Base-by-base conservation (phyloP, 92 coral and sea anemone genomes). In the Palythoa heliodiscus region DNA sequence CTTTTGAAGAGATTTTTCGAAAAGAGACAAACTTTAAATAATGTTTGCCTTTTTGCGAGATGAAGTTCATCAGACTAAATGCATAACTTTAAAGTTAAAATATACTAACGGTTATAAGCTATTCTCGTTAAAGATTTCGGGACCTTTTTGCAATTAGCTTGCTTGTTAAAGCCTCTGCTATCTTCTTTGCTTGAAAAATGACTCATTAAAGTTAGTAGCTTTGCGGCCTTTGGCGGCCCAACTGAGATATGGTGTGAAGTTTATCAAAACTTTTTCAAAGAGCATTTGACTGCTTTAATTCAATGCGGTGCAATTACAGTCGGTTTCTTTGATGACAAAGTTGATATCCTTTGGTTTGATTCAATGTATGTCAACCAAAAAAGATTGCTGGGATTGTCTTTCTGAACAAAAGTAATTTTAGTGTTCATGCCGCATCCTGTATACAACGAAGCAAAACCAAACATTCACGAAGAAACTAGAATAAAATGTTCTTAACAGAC, bases 111-210 rank as follows among this genome's bases (percentile, higher is more conserved):
- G 47, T 43, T 66, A 80, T 39, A 66, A 22, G 5, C 47, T 67
- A 80, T 64, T 64, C 38, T 80, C 66, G 20, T 12, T 29, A 15
- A 38, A 80, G 50, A 80, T 40, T 43, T 66, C 97, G 97, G 97
- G 23, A 70, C 68, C 89, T 89, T 91, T 93, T 91, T 76, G 91
- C 76, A 93, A 91, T 93, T 93, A 91, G 90, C 52, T 22, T 81
- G 79, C 84, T 89, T 93, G 91, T 82, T 87, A 64, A 48, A 13
- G 14, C 22, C 7, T 63, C 73, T 67, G 73, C 66, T 70, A 66
- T 35, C 43, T 70, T 50, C 70, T 22, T 47, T 52, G 48, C 52
- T 39, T 14, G 68, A 29, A 66, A 80, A 68, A 8, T 43, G 48
- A 70, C 43, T 22, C 64, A 40, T 19, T 66, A 64, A 24, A 38